Evolutionary conservation across 2,797 vertebrate species (phyloP), one percentile per base, ranked within the genome.

Genomic region (Schizothorax lantsangensis): DNA sequence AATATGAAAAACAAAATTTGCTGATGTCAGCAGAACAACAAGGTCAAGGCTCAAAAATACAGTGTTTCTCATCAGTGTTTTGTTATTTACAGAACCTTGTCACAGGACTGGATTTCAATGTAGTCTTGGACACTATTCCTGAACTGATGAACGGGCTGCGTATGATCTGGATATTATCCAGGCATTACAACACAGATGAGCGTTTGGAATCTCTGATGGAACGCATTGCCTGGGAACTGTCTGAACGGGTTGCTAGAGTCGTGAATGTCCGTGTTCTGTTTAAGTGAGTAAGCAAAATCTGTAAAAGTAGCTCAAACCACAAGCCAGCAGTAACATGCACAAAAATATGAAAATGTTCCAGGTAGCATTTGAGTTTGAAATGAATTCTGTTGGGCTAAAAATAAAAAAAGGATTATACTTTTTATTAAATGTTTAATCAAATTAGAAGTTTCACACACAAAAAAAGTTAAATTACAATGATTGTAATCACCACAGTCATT

Each of bases 191-290:
- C 92, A 97, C 93, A 45, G 97, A 97, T 0, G 96, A 98, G 47
- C 88, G 94, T 11, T 97, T 99, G 97, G 92, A 96, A 3, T 95
- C 96, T 0, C 93, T 99, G 62, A 94, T 99, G 98, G 97, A 99
- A 54, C 93, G 96, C 0, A 95, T 99, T 2, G 97, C 97, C 5
- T 98, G 98, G 98, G 96, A 98, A 91, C 94, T 99, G 38, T 95
- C 96, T 0, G 91, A 95, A 14, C 91, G 96, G 0, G 97, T 97
- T 57, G 91, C 92, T 90, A 91, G 88, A 30, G 95, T 91, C 6
- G 91, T 99, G 84, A 94, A 96, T 87, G 91, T 98, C 71, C 93
- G 79, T 6, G 93, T 89, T 0, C 87, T 99, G 54, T 99, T 99
- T 88, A 96, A 92, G 98, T 99, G 89, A 85, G 97, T 88, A 2